Conservation (phyloP, 2,888 invertebrate genomes). For the Sesamia inferens region DNA sequence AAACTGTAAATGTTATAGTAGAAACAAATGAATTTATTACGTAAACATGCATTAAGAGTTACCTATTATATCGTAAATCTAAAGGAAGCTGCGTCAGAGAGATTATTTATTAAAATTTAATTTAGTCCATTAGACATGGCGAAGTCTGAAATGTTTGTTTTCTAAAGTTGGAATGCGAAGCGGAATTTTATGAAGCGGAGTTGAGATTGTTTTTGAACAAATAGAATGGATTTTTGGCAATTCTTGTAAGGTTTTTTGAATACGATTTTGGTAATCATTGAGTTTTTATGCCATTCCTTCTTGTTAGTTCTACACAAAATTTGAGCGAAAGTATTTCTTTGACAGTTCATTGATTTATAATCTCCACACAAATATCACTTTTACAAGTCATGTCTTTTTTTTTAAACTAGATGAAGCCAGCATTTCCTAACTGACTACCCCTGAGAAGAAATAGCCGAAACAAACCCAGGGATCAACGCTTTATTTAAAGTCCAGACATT, state of each 20-base stretch:
- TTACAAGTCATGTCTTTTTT: no score
- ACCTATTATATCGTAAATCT: conserved; percentile 54
- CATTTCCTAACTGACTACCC: no score
- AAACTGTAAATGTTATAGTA: conserved; percentile 39
- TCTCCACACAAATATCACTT: no score
- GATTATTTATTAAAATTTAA: conserved; percentile 57
- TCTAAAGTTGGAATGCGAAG: not conserved
- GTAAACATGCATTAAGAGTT: conserved; percentile 53
- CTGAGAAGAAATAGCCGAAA: no score
- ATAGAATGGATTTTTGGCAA: not conserved
- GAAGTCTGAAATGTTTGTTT: conserved; percentile 22
- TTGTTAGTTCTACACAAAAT: no score
- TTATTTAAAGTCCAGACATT: no score
- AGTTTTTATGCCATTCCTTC: not conserved
- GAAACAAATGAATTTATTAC: conserved; percentile 55
- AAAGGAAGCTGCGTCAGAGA: conserved; percentile 7
- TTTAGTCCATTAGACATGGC: conserved; percentile 38
- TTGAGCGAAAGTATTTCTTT: not conserved
- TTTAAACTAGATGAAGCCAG: no score
- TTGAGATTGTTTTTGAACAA: not conserved
- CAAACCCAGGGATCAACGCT: no score
- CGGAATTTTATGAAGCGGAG: not conserved
- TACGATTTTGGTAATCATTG: not conserved
- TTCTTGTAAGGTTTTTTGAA: conserved; percentile 1
- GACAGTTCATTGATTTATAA: no score